Evolutionary conservation across 2,888 invertebrate species (phyloP).

Genomic region (Poecilus cupreus): DNA sequence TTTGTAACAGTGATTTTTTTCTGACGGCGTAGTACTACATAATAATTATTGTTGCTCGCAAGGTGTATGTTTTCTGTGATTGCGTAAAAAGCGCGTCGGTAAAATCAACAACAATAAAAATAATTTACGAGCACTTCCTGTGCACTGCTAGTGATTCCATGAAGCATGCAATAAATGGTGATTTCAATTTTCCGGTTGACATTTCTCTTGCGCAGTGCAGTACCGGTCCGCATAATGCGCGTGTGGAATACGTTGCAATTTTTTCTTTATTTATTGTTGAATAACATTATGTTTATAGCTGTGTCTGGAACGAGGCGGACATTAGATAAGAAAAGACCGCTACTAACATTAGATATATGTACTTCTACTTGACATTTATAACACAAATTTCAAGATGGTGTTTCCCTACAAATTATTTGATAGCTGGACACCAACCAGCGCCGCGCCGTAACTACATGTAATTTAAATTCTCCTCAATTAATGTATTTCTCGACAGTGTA

Average conservation of each 20-base stretch:
- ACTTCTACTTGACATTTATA: not conserved
- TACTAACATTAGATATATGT: not conserved
- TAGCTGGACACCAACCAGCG: too few species aligned
- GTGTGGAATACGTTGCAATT: not conserved
- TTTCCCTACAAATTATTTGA: too few species aligned
- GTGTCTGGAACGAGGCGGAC: not conserved
- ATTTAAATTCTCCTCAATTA: too few species aligned
- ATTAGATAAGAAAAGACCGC: conserved; percentile 14
- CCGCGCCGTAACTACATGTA: too few species aligned
- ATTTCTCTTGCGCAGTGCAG: not conserved
- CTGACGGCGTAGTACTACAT: too few species aligned
- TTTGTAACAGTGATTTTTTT: too few species aligned
- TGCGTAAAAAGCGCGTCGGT: not conserved
- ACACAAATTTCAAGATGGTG: not conserved
- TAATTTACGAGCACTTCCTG: not conserved
- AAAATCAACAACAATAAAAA: not conserved
- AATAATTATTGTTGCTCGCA: too few species aligned
- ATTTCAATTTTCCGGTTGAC: conserved; percentile 13
- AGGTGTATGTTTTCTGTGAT: not conserved
- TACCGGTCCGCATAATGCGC: not conserved
- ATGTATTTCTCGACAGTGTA: too few species aligned
- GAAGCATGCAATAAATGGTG: not conserved
- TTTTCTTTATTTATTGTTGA: conserved; percentile 14
- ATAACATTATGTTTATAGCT: conserved; percentile 19
- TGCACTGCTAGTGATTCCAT: not conserved